Base-by-base conservation (phyloP, 2,113 vertebrate species). In the Phasianus colchicus region DNA sequence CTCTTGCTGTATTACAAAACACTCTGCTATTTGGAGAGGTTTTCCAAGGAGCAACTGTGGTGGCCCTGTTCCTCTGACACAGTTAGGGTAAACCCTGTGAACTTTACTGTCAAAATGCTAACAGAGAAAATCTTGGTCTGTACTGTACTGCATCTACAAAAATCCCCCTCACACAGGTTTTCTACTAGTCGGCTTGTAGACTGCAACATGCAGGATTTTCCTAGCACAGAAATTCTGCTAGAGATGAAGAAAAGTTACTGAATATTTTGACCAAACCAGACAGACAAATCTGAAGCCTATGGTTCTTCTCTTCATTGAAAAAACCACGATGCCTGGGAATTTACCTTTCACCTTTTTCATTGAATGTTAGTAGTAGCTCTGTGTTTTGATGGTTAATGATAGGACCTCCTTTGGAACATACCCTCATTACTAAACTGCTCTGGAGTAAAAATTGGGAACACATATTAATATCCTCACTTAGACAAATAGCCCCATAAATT, bases 41-140 rank as follows among this genome's bases (percentile, higher is more conserved):
- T 29, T 84, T 65, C 38, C 55, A 63, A 69, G 63, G 27, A 69
- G 57, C 25, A 43, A n/a, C 25, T 77, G 47, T 71, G 55, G 69
- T 30, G 43, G 38, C 60, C 70, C 27, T 80, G 25, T 17, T 88
- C 20, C 34, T 81, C 30, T 88, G 47, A n/a, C 7, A 34, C 1
- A 1, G 32, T 77, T 12, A 52, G 42, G 25, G 12, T 47, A 70
- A 89, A 13, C 4, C 16, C 38, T 66, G 17, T 52, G 34, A 80
- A 45, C 32, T 80, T 63, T 32, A 36, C 47, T 83, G 60, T 88
- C 48, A 77, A 93, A 74, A 86, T 34, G 55, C 16, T 76, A 89
- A 80, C 17, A 77, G 78, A 71, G 19, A 25, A 64, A 77, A 6
- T 4, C 36, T 67, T 71, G 24, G 3, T 50, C 54, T 64, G 11